Evolutionary conservation across 2,888 invertebrate genomes (phyloP).

Genomic region (Oegoconia quadripuncta): DNA sequence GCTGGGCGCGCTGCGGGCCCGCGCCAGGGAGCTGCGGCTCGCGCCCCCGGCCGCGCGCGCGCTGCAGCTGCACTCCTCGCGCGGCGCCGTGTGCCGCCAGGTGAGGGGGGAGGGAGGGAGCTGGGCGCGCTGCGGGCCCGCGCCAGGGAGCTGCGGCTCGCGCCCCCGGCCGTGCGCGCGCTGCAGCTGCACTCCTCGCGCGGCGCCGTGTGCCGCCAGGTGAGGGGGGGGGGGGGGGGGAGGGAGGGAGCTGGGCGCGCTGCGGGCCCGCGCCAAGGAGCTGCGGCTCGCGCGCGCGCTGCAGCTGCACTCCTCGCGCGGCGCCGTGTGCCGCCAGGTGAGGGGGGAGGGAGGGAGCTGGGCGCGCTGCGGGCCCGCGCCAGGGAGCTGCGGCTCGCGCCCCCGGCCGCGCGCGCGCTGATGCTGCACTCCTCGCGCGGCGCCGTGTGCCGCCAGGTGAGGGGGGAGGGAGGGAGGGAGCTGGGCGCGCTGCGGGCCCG

Average conservation of each 20-base stretch:
- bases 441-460: constrained; percentile 79
- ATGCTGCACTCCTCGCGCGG: constrained; percentile 86
- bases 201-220: constrained; percentile 81
- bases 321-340: constrained; percentile 81
- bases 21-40: constrained; percentile 90
- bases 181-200: constrained; percentile 86
- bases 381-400: constrained; percentile 88
- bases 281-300: constrained; percentile 88
- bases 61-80: constrained; percentile 85
- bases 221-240: constrained; percentile 13
- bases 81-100: constrained; percentile 83
- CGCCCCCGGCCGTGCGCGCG: constrained; percentile 89
- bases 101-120: constrained; percentile 39
- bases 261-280: constrained; percentile 92
- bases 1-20: constrained; percentile 89
- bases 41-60: constrained; percentile 90
- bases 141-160: constrained; percentile 88
- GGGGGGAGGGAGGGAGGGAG: constrained; percentile 52
- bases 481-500: constrained; percentile 91
- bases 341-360: constrained; percentile 67
- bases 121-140: constrained; percentile 91
- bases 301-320: constrained; percentile 85
- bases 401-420: constrained; percentile 89
- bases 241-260: constrained; percentile 85
- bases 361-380: constrained; percentile 91